Evolutionary conservation across 2,888 invertebrate genomes (phyloP).

Genomic region (Agrochola circellaris): DNA sequence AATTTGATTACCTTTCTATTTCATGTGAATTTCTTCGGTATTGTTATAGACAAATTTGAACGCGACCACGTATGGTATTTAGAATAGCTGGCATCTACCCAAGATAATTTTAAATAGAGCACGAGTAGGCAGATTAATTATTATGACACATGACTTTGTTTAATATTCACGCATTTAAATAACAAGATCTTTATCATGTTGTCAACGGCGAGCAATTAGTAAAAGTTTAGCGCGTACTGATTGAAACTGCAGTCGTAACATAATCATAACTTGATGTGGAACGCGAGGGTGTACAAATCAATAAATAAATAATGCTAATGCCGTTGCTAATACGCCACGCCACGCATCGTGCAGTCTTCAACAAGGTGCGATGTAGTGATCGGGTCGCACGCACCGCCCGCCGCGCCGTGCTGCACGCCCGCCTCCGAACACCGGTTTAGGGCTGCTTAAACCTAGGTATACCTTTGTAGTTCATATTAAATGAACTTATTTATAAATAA

Average conservation of each 20-base stretch:
- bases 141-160: conserved; percentile 84
- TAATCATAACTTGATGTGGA: conserved; percentile 58
- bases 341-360: conserved; percentile 67
- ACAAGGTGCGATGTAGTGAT: conserved; percentile 69
- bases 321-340: conserved; percentile 64
- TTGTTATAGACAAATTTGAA: conserved; percentile 78
- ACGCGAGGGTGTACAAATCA: conserved; percentile 54
- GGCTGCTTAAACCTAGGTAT: conserved; percentile 45
- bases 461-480: conserved; percentile 35
- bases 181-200: conserved; percentile 77
- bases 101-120: conserved; percentile 84
- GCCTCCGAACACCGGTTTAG: conserved; percentile 61
- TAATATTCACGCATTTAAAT: conserved; percentile 77
- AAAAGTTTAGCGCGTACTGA: conserved; percentile 70
- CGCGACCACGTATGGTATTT: conserved; percentile 85
- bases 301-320: conserved; percentile 62
- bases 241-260: conserved; percentile 55
- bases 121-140: conserved; percentile 86
- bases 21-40: conserved; percentile 73
- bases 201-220: conserved; percentile 75
- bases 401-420: conserved; percentile 52
- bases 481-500: conserved; percentile 16
- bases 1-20: conserved; percentile 79
- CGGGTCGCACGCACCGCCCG: conserved; percentile 65
- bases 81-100: conserved; percentile 84